Percentiles rank a stretch among this genome's conserved stretches.
phyloP scores from a whole-genome alignment of 2,797 vertebrate species.

The Sternarchorhynchus goeldii region DNA sequence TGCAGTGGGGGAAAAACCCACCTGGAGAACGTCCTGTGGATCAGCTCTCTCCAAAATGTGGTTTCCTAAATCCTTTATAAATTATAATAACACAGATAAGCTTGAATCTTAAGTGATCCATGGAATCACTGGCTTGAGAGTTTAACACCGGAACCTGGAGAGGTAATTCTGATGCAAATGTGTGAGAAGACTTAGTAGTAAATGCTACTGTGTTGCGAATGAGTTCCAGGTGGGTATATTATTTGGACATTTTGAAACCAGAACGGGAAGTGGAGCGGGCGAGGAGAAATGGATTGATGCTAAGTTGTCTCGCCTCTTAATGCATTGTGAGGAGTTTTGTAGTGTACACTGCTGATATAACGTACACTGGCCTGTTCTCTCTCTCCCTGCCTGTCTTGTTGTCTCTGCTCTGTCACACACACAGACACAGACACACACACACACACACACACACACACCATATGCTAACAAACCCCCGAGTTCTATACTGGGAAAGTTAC shows the following conservation, averaged over 20 bases:
- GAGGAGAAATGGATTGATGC: slow-evolving; percentile 61
- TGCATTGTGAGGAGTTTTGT: slow-evolving; percentile 71
- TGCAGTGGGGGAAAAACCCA: slow-evolving; percentile 62
- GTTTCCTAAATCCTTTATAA: slow-evolving; percentile 78
- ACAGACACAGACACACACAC: not conserved
- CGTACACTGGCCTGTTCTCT: slow-evolving; percentile 55
- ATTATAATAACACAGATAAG: slow-evolving; percentile 80
- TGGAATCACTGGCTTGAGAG: slow-evolving; percentile 77
- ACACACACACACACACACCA: slow-evolving; percentile 1
- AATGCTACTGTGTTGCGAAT: slow-evolving; percentile 72
- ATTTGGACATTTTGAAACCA: slow-evolving; percentile 68
- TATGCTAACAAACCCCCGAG: not conserved
- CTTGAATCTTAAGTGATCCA: slow-evolving; percentile 74
- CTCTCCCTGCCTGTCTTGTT: slow-evolving; percentile 65
- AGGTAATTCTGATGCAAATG: slow-evolving; percentile 80
- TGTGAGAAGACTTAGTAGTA: slow-evolving; percentile 70
- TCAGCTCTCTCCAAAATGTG: slow-evolving; percentile 73
- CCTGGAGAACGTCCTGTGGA: slow-evolving; percentile 68
- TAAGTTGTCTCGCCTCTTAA: slow-evolving; percentile 70
- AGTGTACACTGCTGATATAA: slow-evolving; percentile 61
- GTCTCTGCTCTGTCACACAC: slow-evolving; percentile 44
- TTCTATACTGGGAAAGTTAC: no score
- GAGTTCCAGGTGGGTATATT: slow-evolving; percentile 73
- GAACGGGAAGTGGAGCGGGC: slow-evolving; percentile 56
- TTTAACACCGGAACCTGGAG: slow-evolving; percentile 76